Conservation (phyloP, 2,797 vertebrate genomes). For the Balearica regulorum region DNA sequence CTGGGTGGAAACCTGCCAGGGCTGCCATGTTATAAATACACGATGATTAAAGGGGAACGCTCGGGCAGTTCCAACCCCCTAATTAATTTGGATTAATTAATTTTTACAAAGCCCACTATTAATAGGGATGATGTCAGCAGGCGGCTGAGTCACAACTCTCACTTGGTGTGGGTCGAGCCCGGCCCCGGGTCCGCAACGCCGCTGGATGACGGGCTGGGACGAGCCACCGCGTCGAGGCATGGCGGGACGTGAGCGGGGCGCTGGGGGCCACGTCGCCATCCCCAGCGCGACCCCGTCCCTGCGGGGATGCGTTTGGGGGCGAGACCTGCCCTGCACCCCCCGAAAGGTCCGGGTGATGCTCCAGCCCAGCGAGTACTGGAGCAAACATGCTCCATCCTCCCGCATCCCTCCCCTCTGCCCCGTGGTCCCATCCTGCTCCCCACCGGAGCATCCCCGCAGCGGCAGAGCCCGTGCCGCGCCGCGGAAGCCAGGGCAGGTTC, state of each 20-base stretch:
- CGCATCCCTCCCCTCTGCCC: not conserved
- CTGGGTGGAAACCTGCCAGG: not conserved
- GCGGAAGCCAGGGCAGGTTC: rapidly evolving
- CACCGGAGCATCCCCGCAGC: not conserved
- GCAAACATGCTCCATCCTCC: not conserved
- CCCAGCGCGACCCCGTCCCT: rapidly evolving
- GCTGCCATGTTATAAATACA: not conserved
- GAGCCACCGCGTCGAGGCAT: rapidly evolving
- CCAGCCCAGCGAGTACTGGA: no score
- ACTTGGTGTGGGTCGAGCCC: not conserved
- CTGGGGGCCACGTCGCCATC: not conserved
- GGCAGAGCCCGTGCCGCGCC: not conserved
- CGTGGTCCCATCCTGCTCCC: not conserved
- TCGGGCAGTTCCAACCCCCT: not conserved
- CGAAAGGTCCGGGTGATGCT: rapidly evolving
- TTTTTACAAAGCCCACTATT: slow-evolving; percentile 42
- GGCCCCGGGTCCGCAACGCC: not conserved
- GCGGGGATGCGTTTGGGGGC: rapidly evolving
- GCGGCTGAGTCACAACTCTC: slow-evolving; percentile 53
- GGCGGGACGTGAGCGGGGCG: rapidly evolving
- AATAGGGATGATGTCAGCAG: slow-evolving; percentile 48
- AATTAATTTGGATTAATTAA: slow-evolving; percentile 60
- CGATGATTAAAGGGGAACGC: not conserved
- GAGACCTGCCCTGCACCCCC: rapidly evolving
- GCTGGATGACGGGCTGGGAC: rapidly evolving